Evolutionary conservation across 2,888 invertebrate genomes (phyloP), one percentile per base, ranked within the genome.

Genomic region (Trypoxylon attenuatum): DNA sequence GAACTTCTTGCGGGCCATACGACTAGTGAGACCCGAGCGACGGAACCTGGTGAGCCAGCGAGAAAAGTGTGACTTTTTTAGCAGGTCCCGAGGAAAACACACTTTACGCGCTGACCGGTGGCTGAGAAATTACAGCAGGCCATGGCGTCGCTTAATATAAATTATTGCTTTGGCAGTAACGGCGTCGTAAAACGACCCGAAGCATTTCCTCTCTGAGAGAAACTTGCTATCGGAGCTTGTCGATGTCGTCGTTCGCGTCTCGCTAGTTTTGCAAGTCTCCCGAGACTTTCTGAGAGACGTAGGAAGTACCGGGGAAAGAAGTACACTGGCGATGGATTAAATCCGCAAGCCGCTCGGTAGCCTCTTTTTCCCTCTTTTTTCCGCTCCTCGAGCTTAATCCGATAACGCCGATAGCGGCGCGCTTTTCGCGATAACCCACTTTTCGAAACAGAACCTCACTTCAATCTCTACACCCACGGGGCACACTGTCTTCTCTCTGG

Each of bases 361-460:
- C 27, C 18, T 0, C 13, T 6, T 15, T 18, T 18, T 45, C 23
- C 5, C 15, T 27, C 33, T n/a, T 29, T 47, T n/a, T 41, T 13
- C 19, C 23, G 23, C 27, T 22, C 42, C 27, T 42, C 21, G 22
- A n/a, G n/a, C n/a, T 50, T 64, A 61, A 58, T 67, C 50, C 47
- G 38, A 56, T 54, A 50, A 61, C 45, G 8, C 25, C 23, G 25
- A 29, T 55, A 42, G 33, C 19, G 25, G 41, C 38, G 29, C 16
- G 43, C 41, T 27, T 54, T 47, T 66, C 39, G 41, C 27, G 25
- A 47, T 63, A 58, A 54, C 38, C 66, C 52, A 58, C 41, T 52
- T 65, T 55, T 43, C 15, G 46, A 69, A 60, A 69, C 18, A 45
- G 38, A 49, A 38, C 52, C 39, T 42, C 45, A 22, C 39, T 59